Conservation (phyloP, 2,888 invertebrate species). For the Agonopterix heracliana region DNA sequence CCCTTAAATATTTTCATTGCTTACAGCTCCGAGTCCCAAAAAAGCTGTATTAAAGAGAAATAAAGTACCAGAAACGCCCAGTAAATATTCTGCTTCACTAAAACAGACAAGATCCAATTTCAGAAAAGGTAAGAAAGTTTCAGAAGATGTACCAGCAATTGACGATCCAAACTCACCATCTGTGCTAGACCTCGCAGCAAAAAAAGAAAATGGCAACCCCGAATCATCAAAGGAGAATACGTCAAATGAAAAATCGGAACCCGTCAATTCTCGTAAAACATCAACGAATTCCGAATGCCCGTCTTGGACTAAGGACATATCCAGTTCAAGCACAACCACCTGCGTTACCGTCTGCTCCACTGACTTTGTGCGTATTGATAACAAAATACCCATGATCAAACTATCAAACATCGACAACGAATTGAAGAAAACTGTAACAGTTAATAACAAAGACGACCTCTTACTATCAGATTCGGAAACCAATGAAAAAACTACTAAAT, state of each 20-base stretch:
- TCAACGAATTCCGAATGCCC: conserved; percentile 24
- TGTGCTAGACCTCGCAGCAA: conserved; percentile 2
- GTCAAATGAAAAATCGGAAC: neutral
- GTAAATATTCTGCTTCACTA: no score
- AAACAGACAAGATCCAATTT: neutral
- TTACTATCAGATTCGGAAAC: neutral
- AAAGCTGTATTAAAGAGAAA: no score
- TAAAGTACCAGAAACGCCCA: no score
- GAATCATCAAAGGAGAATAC: neutral
- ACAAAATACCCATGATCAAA: conserved; percentile 46
- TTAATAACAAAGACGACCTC: neutral
- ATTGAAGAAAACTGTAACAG: conserved; percentile 1
- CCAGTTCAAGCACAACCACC: conserved; percentile 44
- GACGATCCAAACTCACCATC: conserved; percentile 8
- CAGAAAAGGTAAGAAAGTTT: conserved; percentile 14
- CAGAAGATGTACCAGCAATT: neutral
- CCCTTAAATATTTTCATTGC: no score
- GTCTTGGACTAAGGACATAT: conserved; percentile 59
- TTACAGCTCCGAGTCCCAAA: no score
- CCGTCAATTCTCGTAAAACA: conserved; percentile 22
- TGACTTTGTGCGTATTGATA: conserved; percentile 45
- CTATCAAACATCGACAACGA: conserved; percentile 27
- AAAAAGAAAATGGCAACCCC: neutral
- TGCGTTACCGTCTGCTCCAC: conserved; percentile 36
- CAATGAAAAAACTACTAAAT: conserved; percentile 5